A percentile compares a stretch with the other conserved stretches of the same genome.
Conservation (phyloP, 2,797 vertebrate genomes). For the Meriones psammophilus region DNA sequence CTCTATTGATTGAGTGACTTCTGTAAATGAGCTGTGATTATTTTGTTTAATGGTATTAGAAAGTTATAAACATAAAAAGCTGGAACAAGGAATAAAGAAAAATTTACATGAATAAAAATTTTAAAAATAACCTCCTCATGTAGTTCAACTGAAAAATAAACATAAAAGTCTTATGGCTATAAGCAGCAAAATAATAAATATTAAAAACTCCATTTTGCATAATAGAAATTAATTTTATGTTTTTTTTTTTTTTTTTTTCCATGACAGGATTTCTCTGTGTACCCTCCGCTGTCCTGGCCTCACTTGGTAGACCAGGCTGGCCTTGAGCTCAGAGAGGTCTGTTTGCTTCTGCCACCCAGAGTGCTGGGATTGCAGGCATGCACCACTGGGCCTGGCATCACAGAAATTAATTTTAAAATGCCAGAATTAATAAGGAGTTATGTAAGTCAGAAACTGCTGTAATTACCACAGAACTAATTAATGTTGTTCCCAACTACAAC, state of each 20-base stretch:
- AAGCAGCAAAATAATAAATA: background rate
- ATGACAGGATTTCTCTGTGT: too few species aligned
- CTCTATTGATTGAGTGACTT: background rate
- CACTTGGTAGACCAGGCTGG: too few species aligned
- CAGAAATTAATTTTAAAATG: background rate
- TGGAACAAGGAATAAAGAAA: background rate
- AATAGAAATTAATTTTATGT: background rate
- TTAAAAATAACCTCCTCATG: background rate
- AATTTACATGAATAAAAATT: background rate
- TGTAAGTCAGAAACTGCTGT: background rate
- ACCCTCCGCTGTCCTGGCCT: too few species aligned
- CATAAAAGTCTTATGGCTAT: background rate
- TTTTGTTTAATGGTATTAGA: background rate
- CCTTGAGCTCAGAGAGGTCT: too few species aligned
- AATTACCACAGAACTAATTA: background rate
- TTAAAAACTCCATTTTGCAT: background rate
- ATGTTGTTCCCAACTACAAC: background rate
- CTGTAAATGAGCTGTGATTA: background rate
- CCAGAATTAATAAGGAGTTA: background rate
- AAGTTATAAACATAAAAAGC: constrained; percentile 22
- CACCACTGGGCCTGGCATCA: background rate
- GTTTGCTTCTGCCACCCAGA: too few species aligned
- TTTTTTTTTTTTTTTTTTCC: too few species aligned
- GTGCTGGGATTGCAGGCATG: too few species aligned
- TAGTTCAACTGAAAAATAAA: background rate